Evolutionary conservation across 30 jellyfish, hydroid and myxozoan species (phyloP).

Genomic region (Morbakka virulenta): DNA sequence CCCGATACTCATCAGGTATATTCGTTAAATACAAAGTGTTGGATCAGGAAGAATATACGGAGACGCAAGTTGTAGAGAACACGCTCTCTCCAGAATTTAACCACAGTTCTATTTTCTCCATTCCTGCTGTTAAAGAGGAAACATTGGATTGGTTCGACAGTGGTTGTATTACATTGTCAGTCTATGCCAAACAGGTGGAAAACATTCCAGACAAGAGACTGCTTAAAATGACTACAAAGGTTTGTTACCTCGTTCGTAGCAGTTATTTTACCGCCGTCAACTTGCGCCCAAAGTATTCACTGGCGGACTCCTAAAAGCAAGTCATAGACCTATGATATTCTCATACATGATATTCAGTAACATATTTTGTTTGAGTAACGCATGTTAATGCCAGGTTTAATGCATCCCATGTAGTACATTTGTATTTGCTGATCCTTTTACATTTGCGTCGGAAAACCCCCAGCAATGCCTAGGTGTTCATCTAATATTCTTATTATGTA

Average conservation of each 20-base stretch:
- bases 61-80: conserved; percentile 74
- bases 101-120: conserved; percentile 58
- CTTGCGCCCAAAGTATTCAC: background rate
- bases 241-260: background rate
- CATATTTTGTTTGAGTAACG: too few species aligned
- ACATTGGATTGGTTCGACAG: conserved; percentile 92
- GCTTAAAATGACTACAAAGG: conserved; percentile 97
- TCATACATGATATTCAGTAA: background rate
- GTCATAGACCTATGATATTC: background rate
- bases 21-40: conserved; percentile 57
- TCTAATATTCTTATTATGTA: too few species aligned
- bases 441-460: too few species aligned
- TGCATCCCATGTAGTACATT: too few species aligned
- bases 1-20: conserved; percentile 85
- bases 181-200: conserved; percentile 92
- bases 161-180: conserved; percentile 84
- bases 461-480: too few species aligned
- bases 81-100: conserved; percentile 92
- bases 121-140: conserved; percentile 78
- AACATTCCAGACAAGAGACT: conserved; percentile 73
- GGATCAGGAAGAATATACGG: conserved; percentile 72
- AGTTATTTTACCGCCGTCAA: background rate
- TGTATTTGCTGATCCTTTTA: too few species aligned
- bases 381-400: too few species aligned
- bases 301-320: background rate